These are phyloP conservation scores for Xestobium rufovillosum DNA, from an alignment of 2,888 invertebrate species.

Conservation along the genomic window DNA sequence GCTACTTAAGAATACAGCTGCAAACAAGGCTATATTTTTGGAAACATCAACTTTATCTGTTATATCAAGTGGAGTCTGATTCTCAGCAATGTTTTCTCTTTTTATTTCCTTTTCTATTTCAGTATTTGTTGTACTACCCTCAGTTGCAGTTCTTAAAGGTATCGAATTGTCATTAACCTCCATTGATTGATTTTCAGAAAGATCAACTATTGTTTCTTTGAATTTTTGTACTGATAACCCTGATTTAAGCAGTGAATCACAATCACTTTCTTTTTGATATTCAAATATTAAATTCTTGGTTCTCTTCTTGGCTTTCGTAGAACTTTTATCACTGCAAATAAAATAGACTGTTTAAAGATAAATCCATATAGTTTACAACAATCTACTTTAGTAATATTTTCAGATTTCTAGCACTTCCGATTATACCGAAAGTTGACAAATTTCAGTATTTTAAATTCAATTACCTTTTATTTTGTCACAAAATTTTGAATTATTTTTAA, in stretches of 20 bases:
- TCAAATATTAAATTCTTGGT: constrained; percentile 71
- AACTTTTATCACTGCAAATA: constrained; percentile 39
- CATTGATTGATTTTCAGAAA: constrained; percentile 50
- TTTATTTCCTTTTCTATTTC: constrained; percentile 25
- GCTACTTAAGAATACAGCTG: constrained; percentile 80
- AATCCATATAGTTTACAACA: too few relatives aligned
- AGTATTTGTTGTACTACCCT: not conserved
- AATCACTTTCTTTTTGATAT: constrained; percentile 52
- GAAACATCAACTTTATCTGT: constrained; percentile 38
- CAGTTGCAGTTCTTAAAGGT: not conserved
- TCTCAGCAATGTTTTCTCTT: constrained; percentile 46
- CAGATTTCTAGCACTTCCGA: not conserved
- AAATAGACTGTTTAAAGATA: constrained; percentile 21
- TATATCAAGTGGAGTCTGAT: constrained; percentile 29
- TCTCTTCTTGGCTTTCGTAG: constrained; percentile 52
- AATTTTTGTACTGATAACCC: constrained; percentile 26
- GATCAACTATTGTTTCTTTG: constrained; percentile 39
- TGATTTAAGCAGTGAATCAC: constrained; percentile 25
- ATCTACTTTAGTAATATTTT: too few relatives aligned
- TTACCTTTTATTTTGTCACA: too few relatives aligned
- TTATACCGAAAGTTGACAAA: not conserved
- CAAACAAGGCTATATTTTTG: constrained; percentile 71
- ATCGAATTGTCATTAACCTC: constrained; percentile 4
- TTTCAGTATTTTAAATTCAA: too few relatives aligned
- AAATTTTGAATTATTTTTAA: too few relatives aligned